phyloP scores from a whole-genome alignment of 1,140 invertebrate genomes.

The Proctacanthus coquilletti region DNA sequence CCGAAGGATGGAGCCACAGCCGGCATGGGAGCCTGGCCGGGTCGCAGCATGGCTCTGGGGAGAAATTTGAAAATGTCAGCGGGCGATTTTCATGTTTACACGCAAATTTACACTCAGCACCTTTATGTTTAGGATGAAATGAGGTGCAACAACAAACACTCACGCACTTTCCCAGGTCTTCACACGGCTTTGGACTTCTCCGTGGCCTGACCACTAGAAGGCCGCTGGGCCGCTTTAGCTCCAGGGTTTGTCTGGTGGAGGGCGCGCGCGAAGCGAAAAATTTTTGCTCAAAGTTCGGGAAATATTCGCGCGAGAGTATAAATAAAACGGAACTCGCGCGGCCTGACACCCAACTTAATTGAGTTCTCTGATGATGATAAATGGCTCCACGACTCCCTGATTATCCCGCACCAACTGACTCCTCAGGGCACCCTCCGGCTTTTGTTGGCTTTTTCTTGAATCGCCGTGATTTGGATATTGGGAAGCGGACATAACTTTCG shows the following conservation, averaged over 20 bases:
- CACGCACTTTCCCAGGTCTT: no score
- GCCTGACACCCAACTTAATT: slow-evolving; percentile 3
- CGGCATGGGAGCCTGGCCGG: neutral
- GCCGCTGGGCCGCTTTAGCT: neutral
- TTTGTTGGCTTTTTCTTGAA: no score
- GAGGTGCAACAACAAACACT: no score
- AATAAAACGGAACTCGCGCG: neutral
- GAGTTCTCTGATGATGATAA: slow-evolving; percentile 3
- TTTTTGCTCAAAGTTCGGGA: neutral
- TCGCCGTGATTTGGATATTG: no score
- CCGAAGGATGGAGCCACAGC: neutral
- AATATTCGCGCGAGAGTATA: neutral
- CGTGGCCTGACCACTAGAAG: no score
- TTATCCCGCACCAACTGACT: no score
- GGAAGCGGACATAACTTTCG: no score
- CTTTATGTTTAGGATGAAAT: neutral
- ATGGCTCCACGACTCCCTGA: no score
- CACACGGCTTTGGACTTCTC: no score
- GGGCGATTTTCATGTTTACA: slow-evolving; percentile 4
- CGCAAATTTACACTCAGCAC: slow-evolving; percentile 4
- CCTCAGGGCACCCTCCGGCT: no score
- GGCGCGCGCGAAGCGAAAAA: neutral
- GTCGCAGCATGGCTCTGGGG: neutral
- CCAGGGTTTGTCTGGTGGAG: neutral
- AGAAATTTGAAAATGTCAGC: slow-evolving; percentile 4